Base-by-base conservation (phyloP, 2,797 vertebrate genomes). In the Loriculus beryllinus region DNA sequence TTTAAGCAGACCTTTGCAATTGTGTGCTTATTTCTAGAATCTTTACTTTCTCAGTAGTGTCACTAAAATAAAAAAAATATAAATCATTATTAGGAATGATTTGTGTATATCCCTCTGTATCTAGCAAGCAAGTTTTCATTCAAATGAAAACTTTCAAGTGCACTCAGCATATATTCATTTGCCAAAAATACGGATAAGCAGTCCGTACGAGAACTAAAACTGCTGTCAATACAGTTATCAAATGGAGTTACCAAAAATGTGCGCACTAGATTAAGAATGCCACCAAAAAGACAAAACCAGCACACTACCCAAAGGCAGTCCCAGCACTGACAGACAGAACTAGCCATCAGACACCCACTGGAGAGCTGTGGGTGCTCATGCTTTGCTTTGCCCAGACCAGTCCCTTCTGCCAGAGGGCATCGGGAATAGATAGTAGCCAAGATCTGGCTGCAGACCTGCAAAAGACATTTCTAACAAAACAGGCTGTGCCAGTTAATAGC, bases 281-380 rank as follows among this genome's bases (percentile, higher is more conserved):
- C 29, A 65, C 8, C n/a, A 51, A 63, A 68, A 59, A 20, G 10
- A 28, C 39, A 56, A 54, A 35, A 47, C 6, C 33, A 62, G 0
- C n/a, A 20, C 10, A 7, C 18, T 37, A 7, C 11, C 29, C 51
- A 60, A 56, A 6, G 2, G 10, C 0, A 8, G 23, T 2, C 16
- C 21, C 1, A 0, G 39, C 4, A 31, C 62, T 8, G 11, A 21
- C 2, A 5, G 26, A n/a, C 74, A 65, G 65, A 70, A 6, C 6
- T 12, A 22, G 9, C 4, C 0, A 0, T 20, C 47, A 84, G 43
- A 7, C 29, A 48, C 10, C 1, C 0, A 0, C 1, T 31, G 45
- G 40, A 40, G 37, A 40, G 12, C 59, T 45, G 25, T 7, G 9
- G 10, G 6, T 26, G 31, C 40, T 12, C 3, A 9, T 7, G 7